Conservation (phyloP, 2,888 invertebrate species). For the Parnassius glacialis region DNA sequence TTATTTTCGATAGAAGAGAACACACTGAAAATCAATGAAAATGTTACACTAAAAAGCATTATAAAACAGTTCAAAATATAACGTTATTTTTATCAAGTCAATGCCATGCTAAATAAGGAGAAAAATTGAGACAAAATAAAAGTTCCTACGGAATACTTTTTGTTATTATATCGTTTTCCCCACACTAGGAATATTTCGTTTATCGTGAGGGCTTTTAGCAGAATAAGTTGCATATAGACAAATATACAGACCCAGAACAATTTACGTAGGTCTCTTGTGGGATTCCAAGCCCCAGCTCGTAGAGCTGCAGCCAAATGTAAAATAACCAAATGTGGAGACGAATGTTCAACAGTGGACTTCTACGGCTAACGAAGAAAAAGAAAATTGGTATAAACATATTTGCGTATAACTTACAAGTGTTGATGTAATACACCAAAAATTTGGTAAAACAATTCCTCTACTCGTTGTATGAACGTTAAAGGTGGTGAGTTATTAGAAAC, state of each 20-base stretch:
- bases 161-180: too few relatives aligned
- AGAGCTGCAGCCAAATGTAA: not conserved
- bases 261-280: not conserved
- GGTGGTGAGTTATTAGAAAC: conserved; percentile 35
- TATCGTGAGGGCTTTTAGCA: too few relatives aligned
- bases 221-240: too few relatives aligned
- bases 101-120: not conserved
- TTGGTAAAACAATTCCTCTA: conserved; percentile 22
- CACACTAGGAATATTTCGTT: too few relatives aligned
- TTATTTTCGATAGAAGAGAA: conserved; percentile 8
- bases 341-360: not conserved
- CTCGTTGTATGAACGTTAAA: conserved; percentile 38
- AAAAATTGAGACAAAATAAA: too few relatives aligned
- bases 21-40: not conserved
- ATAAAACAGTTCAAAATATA: not conserved
- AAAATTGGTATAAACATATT: not conserved
- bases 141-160: too few relatives aligned
- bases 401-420: conserved; percentile 6
- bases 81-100: not conserved
- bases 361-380: not conserved
- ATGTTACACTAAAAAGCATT: not conserved
- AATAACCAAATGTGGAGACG: not conserved
- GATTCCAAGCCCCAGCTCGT: too few relatives aligned
- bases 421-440: not conserved
- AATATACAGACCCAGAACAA: not conserved